A percentile compares a stretch with the other conserved stretches of the same genome.
Evolutionary conservation across 2,797 vertebrate species (phyloP).

Genomic region (Acridotheres tristis): DNA sequence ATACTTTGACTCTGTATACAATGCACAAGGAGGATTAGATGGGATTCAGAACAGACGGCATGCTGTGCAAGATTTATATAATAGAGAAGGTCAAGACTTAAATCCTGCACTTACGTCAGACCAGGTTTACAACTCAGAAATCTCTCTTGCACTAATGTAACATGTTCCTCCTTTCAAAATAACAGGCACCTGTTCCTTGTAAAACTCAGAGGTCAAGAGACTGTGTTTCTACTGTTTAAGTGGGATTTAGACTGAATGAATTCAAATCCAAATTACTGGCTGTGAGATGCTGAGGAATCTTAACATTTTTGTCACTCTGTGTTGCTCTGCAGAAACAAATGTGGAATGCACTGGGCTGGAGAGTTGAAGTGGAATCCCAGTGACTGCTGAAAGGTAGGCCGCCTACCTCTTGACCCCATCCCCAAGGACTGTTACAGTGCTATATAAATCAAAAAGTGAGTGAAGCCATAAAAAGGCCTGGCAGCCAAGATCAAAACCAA

Average conservation of each 20-base stretch:
- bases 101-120: neutral
- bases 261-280: neutral
- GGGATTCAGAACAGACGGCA: constrained; percentile 16
- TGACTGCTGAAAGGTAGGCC: neutral
- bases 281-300: neutral
- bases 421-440: neutral
- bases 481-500: neutral
- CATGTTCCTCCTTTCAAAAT: neutral
- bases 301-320: neutral
- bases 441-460: neutral
- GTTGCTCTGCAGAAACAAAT: neutral
- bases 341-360: neutral
- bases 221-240: neutral
- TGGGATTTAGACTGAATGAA: neutral
- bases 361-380: neutral
- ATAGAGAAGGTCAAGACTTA: constrained; percentile 30
- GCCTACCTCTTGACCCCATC: neutral
- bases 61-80: constrained; percentile 1
- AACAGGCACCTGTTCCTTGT: neutral
- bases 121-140: neutral
- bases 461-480: neutral
- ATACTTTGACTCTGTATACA: neutral
- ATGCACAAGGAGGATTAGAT: neutral
- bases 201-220: neutral
- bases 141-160: neutral